Conservation (phyloP, 2,113 vertebrate genomes). For the Pachyramphus minor region DNA sequence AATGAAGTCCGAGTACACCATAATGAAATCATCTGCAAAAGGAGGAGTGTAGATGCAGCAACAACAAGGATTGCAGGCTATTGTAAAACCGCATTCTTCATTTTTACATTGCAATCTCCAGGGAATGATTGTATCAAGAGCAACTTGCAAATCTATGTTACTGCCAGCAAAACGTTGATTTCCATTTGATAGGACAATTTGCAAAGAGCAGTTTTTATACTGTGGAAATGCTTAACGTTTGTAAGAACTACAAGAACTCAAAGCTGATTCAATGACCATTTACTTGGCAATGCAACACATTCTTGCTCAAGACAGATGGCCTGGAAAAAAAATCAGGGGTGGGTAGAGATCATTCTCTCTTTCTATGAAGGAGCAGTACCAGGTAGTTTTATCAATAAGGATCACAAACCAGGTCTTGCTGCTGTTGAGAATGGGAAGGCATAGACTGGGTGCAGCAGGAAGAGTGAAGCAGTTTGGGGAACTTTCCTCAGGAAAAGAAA, state of each 20-base stretch:
- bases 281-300: background rate
- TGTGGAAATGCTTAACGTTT: background rate
- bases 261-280: background rate
- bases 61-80: conserved; percentile 1
- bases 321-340: background rate
- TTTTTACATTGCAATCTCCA: conserved; percentile 19
- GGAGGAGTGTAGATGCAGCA: conserved; percentile 1
- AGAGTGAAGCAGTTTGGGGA: background rate
- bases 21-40: conserved; percentile 26
- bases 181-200: conserved; percentile 30
- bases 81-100: background rate
- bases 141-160: conserved; percentile 6
- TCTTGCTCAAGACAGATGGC: background rate
- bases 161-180: conserved; percentile 34
- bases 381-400: background rate
- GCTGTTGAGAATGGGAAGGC: accelerated
- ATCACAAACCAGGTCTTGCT: background rate
- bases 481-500: background rate
- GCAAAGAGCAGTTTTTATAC: background rate
- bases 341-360: background rate
- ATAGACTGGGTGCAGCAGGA: background rate
- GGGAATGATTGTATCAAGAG: background rate
- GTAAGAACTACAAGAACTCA: background rate
- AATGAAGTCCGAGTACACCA: background rate
- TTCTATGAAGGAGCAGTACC: background rate